Conservation (phyloP, 2,797 vertebrate species). For the Chloroceryle amazona region DNA sequence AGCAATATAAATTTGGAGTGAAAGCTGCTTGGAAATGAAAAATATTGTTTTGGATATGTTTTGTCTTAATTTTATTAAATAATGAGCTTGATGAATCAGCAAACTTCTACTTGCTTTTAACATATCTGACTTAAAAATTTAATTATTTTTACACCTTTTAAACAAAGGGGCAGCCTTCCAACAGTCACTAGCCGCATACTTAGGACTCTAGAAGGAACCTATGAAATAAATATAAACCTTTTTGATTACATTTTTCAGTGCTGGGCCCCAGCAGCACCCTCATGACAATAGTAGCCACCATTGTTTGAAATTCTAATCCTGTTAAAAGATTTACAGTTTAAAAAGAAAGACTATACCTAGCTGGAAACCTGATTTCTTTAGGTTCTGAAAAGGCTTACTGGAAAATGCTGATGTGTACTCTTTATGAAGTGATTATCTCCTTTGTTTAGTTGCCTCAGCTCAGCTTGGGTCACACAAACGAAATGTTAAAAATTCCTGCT, state of each 20-base stretch:
- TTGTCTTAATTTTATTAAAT: background rate
- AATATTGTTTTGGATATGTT: background rate
- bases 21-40: background rate
- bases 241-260: accelerated
- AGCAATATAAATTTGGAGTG: background rate
- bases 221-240: background rate
- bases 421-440: background rate
- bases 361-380: constrained; percentile 4
- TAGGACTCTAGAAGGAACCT: background rate
- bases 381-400: background rate
- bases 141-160: background rate
- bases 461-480: background rate
- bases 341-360: background rate
- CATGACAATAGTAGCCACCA: background rate
- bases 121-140: background rate
- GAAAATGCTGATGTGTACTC: background rate
- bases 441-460: background rate
- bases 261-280: background rate
- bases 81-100: background rate
- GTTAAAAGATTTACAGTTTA: background rate
- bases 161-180: background rate
- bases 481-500: background rate
- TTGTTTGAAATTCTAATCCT: background rate
- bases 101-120: background rate
- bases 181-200: background rate